phyloP scores from a whole-genome alignment of 2,113 vertebrate genomes.

The Natator depressus region DNA sequence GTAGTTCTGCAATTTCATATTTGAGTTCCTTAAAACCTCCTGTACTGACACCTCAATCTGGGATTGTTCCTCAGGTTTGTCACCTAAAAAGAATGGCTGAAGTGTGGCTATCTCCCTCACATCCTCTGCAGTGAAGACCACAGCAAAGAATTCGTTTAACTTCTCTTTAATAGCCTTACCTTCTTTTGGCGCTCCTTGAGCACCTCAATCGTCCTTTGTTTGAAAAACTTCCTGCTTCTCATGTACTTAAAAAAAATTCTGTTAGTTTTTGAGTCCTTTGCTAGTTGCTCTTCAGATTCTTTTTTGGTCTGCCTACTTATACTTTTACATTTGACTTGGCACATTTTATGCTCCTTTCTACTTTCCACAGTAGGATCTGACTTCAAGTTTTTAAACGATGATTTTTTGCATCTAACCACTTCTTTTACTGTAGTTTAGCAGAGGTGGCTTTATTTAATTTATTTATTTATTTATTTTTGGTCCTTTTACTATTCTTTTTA shows the following conservation, averaged over 20 bases:
- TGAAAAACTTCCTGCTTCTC: too few species aligned
- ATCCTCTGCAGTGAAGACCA: background rate
- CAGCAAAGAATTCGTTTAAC: background rate
- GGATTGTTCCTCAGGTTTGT: background rate
- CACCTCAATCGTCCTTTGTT: background rate
- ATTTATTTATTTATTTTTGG: too few species aligned
- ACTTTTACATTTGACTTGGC: background rate
- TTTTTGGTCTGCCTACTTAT: background rate
- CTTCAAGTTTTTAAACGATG: too few species aligned
- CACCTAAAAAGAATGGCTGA: background rate
- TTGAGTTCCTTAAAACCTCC: too few species aligned
- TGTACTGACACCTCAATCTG: background rate
- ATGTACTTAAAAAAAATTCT: too few species aligned
- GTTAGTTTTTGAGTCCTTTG: background rate
- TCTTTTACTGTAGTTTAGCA: too few species aligned
- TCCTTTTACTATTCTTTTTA: too few species aligned
- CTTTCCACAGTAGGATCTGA: background rate
- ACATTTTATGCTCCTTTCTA: background rate
- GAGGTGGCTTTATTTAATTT: too few species aligned
- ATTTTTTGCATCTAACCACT: too few species aligned
- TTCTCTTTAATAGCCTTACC: background rate
- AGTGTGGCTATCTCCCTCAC: background rate
- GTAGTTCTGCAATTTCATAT: background rate
- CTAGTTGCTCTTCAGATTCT: background rate
- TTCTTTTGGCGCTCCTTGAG: background rate